Evolutionary conservation across 2,797 vertebrate species (phyloP).

Genomic region (Harpagifer antarcticus): DNA sequence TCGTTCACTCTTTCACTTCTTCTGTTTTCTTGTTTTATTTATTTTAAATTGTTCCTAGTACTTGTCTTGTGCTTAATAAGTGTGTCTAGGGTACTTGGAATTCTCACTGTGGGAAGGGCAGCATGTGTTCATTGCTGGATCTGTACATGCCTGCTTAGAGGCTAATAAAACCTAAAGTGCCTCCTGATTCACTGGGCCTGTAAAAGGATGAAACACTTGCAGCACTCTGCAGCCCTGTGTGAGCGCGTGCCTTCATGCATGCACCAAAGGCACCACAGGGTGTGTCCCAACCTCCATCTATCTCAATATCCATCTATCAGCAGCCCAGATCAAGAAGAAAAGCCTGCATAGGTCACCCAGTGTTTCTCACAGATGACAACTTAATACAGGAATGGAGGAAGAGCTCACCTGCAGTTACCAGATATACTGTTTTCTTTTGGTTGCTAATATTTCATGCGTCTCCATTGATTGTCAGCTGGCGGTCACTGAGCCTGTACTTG

Average conservation of each 20-base stretch:
- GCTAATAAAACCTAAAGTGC: conserved; percentile 68
- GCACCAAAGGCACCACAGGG: conserved; percentile 31
- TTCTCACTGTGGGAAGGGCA: conserved; percentile 37
- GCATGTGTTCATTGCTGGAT: conserved; percentile 62
- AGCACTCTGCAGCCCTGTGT: conserved; percentile 31
- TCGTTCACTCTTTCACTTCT: background rate
- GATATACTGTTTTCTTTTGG: conserved; percentile 63
- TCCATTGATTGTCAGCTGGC: conserved; percentile 65
- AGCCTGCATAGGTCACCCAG: conserved; percentile 17
- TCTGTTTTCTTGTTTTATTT: background rate
- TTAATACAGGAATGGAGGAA: conserved; percentile 49
- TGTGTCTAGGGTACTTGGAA: conserved; percentile 10
- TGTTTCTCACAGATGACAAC: conserved; percentile 51
- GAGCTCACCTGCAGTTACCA: conserved; percentile 52
- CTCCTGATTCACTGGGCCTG: conserved; percentile 65
- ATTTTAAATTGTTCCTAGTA: conserved; percentile 9
- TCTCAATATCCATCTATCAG: conserved; percentile 49
- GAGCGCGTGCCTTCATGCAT: conserved; percentile 24
- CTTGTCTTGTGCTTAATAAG: conserved; percentile 28
- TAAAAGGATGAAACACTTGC: conserved; percentile 75
- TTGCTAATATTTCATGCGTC: conserved; percentile 62
- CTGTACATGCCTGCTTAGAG: conserved; percentile 62
- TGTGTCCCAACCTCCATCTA: conserved; percentile 47
- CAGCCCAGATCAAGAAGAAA: conserved; percentile 30
- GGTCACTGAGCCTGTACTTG: conserved; percentile 51